Evolutionary conservation across 2,113 vertebrate genomes (phyloP).

Genomic region (Petrocephalus zakoni): DNA sequence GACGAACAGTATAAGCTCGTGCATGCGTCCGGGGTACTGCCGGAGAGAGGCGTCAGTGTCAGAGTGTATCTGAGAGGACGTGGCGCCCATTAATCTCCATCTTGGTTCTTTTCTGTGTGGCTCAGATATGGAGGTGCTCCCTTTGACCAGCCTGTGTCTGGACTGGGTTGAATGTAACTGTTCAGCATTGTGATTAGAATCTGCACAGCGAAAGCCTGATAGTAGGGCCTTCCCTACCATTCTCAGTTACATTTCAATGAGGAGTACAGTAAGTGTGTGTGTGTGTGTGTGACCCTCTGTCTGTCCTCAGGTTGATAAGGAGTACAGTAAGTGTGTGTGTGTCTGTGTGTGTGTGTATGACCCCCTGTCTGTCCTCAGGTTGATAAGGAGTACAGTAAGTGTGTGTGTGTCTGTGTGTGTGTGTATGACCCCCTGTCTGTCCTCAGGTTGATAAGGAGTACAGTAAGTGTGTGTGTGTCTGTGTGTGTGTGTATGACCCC

Average conservation of each 20-base stretch:
- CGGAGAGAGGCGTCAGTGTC: conserved; percentile 41
- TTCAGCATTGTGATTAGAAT: not conserved
- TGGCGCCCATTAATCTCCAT: conserved; percentile 40
- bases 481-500: no score
- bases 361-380: no score
- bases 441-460: no score
- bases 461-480: no score
- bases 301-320: not conserved
- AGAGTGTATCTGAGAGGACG: conserved; percentile 89
- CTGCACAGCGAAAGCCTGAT: not conserved
- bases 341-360: conserved; percentile 74
- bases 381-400: no score
- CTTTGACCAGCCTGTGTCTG: not conserved
- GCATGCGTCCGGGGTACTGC: conserved; percentile 78
- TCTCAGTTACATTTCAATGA: not conserved
- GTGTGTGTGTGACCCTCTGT: not conserved
- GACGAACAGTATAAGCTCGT: conserved; percentile 83
- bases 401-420: conserved; percentile 45
- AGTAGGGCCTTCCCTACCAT: not conserved
- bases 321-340: conserved; percentile 49
- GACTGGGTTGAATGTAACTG: not conserved
- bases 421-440: no score
- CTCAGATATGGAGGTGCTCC: not conserved
- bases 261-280: conserved; percentile 71
- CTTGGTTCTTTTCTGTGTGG: not conserved